These are phyloP conservation scores for Amphilophus citrinellus DNA, from an alignment of 2,113 vertebrate species.

Conservation along the genomic window DNA sequence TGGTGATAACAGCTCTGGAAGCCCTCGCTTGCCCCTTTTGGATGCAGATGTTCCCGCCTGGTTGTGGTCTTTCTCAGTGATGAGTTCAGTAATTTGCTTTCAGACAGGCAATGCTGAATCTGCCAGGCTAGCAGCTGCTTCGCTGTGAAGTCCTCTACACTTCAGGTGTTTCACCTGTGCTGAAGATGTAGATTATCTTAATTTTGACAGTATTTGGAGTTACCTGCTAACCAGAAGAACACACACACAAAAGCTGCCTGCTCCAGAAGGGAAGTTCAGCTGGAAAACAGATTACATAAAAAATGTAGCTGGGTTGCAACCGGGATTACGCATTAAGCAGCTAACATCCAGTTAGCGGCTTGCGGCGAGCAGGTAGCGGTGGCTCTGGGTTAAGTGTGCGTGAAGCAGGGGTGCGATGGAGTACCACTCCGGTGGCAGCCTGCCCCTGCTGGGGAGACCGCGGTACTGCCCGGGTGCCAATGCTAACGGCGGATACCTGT, in stretches of 20 bases:
- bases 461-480: constrained; percentile 89
- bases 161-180: neutral
- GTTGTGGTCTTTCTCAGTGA: neutral
- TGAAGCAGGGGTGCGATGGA: constrained; percentile 79
- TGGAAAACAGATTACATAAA: neutral
- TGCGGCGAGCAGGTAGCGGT: constrained; percentile 35
- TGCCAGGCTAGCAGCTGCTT: neutral
- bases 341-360: constrained; percentile 50
- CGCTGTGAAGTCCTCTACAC: neutral
- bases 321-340: neutral
- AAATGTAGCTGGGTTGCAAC: constrained; percentile 44
- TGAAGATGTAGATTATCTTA: constrained; percentile 47
- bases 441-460: constrained; percentile 83
- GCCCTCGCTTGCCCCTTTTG: neutral
- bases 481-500: constrained; percentile 90
- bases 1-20: neutral
- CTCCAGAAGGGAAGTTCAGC: neutral
- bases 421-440: constrained; percentile 84
- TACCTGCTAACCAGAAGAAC: constrained; percentile 9
- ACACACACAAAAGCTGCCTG: neutral
- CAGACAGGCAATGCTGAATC: neutral
- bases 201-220: neutral
- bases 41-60: neutral
- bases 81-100: neutral
- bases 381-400: constrained; percentile 46